A percentile compares a stretch with the other conserved stretches of the same genome.
Conservation (phyloP, 2,113 vertebrate species). For the Elachura formosa region DNA sequence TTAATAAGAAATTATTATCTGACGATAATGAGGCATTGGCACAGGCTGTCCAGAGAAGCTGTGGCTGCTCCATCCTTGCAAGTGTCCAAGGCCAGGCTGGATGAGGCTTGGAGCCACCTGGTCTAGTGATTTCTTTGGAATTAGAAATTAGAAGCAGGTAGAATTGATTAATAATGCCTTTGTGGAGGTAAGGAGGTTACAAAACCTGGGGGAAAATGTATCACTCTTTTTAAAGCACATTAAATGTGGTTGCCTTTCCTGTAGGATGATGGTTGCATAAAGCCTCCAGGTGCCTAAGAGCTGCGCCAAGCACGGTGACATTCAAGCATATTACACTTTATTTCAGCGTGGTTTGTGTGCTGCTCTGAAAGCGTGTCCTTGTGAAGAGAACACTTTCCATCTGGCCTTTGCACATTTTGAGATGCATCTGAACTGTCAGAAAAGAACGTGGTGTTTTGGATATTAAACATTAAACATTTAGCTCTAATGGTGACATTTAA, state of each 20-base stretch:
- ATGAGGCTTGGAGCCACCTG: background rate
- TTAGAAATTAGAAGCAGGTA: background rate
- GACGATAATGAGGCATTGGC: background rate
- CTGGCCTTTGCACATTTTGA: conserved; percentile 7
- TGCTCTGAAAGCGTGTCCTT: background rate
- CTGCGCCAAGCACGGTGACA: background rate
- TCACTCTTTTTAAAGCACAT: background rate
- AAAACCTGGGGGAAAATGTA: background rate
- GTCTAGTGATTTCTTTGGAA: background rate
- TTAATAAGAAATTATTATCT: background rate
- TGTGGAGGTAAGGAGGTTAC: background rate
- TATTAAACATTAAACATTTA: conserved; percentile 46
- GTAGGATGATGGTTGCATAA: background rate
- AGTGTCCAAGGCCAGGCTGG: background rate
- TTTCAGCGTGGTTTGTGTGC: background rate
- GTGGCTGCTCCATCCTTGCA: background rate
- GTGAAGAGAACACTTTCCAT: background rate
- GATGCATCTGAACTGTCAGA: conserved; percentile 33
- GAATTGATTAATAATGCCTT: background rate
- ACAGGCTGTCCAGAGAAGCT: background rate
- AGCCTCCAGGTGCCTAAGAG: conserved; percentile 10
- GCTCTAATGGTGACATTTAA: conserved; percentile 31
- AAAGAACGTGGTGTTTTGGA: background rate
- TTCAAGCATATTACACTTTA: background rate
- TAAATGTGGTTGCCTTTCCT: background rate